Conservation (phyloP, 2,113 vertebrate genomes). For the Salvelinus namaycush region DNA sequence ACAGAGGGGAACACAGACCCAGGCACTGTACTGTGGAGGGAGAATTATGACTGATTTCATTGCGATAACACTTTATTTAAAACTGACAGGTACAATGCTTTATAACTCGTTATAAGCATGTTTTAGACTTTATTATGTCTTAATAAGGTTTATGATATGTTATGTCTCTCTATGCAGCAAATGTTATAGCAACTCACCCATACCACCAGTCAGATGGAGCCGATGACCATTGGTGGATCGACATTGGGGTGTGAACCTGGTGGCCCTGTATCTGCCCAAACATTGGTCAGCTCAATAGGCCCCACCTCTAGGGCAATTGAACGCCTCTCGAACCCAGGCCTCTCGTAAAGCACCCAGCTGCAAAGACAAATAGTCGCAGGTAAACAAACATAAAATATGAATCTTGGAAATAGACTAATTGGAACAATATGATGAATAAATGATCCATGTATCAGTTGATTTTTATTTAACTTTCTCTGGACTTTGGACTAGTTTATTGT, state of each 20-base stretch:
- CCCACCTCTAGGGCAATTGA: slow-evolving; percentile 88
- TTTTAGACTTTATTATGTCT: too few species aligned
- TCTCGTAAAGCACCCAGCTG: slow-evolving; percentile 93
- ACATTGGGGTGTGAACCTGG: slow-evolving; percentile 31
- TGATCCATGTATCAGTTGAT: too few species aligned
- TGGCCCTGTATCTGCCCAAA: slow-evolving; percentile 77
- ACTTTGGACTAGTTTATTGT: too few species aligned
- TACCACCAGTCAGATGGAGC: slow-evolving; percentile 85
- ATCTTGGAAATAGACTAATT: not conserved
- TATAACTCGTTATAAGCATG: too few species aligned
- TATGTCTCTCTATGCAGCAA: too few species aligned
- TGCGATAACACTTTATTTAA: too few species aligned
- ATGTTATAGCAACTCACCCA: slow-evolving; percentile 67
- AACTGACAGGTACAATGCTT: too few species aligned
- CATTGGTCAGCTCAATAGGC: slow-evolving; percentile 75
- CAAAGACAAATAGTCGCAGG: slow-evolving; percentile 11
- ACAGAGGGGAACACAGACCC: slow-evolving; percentile 30
- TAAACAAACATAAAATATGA: not conserved
- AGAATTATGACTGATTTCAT: not conserved
- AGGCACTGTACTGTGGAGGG: slow-evolving; percentile 9
- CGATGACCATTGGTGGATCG: slow-evolving; percentile 75
- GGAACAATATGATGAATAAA: too few species aligned
- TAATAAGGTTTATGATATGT: too few species aligned
- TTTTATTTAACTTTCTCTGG: too few species aligned
- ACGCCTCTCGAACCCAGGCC: slow-evolving; percentile 86